Conservation (phyloP, 2,113 vertebrate species). For the Nothobranchius kuhntae region DNA sequence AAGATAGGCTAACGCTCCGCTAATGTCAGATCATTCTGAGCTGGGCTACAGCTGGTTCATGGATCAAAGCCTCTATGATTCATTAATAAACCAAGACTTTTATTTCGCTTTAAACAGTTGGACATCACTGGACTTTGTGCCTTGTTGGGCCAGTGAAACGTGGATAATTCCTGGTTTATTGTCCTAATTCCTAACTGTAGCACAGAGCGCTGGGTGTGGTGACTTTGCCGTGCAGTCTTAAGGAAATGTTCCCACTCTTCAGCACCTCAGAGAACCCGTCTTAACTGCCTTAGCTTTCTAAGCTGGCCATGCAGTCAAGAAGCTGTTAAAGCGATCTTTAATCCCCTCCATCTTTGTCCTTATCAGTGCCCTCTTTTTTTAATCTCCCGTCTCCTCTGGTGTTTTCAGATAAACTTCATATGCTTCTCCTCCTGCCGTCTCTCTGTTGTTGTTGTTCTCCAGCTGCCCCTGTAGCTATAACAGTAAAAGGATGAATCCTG, state of each 20-base stretch:
- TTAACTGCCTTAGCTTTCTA: conserved; percentile 42
- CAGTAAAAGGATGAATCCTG: conserved; percentile 11
- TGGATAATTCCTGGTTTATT: not conserved
- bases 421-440: conserved; percentile 9
- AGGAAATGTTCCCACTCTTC: not conserved
- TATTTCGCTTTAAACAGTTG: not conserved
- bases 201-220: not conserved
- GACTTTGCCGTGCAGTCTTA: no score
- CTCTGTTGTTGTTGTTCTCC: not conserved
- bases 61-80: no score
- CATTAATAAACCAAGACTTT: no score
- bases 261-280: conserved; percentile 24
- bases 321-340: conserved; percentile 43
- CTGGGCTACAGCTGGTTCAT: no score
- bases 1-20: no score
- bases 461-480: conserved; percentile 11
- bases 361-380: conserved; percentile 1
- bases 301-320: conserved; percentile 36
- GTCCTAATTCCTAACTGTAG: not conserved
- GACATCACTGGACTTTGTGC: not conserved
- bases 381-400: not conserved
- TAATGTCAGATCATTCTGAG: no score
- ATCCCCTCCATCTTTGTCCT: conserved; percentile 42
- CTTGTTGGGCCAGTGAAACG: not conserved
- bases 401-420: not conserved